Percentiles rank a stretch among this genome's conserved stretches.
Evolutionary conservation across 2,888 invertebrate genomes (phyloP).

Genomic region (Ophonus ardosiacus): DNA sequence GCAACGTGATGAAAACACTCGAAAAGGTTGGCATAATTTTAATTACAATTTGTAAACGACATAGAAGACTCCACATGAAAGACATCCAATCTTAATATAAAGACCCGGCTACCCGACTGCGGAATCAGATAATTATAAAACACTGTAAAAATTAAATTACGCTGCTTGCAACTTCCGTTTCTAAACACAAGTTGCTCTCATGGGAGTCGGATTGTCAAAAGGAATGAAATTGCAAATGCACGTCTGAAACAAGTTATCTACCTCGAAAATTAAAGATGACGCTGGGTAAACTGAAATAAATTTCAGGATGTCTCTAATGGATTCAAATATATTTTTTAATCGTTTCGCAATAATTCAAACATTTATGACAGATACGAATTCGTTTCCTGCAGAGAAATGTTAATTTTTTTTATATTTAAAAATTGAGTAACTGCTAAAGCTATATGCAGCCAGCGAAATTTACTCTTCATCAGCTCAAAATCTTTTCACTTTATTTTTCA

Average conservation of each 20-base stretch:
- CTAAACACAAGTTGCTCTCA: constrained; percentile 5
- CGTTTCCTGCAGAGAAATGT: too few relatives aligned
- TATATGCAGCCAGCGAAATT: too few relatives aligned
- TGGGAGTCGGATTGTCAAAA: constrained; percentile 4
- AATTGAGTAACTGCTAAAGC: too few relatives aligned
- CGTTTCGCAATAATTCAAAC: background rate
- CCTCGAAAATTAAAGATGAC: constrained; percentile 6
- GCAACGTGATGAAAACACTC: constrained; percentile 20
- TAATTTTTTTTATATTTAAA: too few relatives aligned
- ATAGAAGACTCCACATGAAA: constrained; percentile 10
- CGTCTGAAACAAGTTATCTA: constrained; percentile 10
- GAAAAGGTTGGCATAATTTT: constrained; percentile 48
- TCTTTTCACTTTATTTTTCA: too few relatives aligned
- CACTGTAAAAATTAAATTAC: constrained; percentile 50
- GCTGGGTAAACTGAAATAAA: constrained; percentile 15
- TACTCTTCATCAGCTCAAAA: too few relatives aligned
- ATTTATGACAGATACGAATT: too few relatives aligned
- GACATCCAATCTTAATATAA: constrained; percentile 24
- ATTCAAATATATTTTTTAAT: constrained; percentile 14
- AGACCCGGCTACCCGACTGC: background rate
- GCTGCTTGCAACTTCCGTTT: constrained; percentile 36
- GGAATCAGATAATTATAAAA: constrained; percentile 43
- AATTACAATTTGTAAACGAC: constrained; percentile 43
- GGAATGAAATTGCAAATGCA: constrained; percentile 15
- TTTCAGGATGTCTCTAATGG: background rate